Percentiles rank a stretch among this genome's conserved stretches.
Evolutionary conservation across 2,888 invertebrate genomes (phyloP).

Genomic region (Sylvicola cinctus): DNA sequence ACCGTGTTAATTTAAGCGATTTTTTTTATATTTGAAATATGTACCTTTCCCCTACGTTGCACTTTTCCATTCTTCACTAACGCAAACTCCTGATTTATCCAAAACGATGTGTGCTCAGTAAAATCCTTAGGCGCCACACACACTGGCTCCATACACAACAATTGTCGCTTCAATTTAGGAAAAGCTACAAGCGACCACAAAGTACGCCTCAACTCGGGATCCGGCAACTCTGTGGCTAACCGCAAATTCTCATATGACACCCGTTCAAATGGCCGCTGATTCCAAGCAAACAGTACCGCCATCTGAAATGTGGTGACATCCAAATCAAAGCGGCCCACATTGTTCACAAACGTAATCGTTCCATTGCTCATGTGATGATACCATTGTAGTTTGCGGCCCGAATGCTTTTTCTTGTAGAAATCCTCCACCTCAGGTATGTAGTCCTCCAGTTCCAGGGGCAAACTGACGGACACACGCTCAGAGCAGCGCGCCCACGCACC

Average conservation of each 20-base stretch:
- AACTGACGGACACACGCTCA: conserved; percentile 84
- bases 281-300: conserved; percentile 98
- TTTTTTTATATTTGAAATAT: not conserved
- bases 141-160: conserved; percentile 59
- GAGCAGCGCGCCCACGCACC: conserved; percentile 94
- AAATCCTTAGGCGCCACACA: conserved; percentile 87
- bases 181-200: conserved; percentile 91
- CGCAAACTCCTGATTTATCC: conserved; percentile 95
- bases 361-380: conserved; percentile 99
- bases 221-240: conserved; percentile 88
- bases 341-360: conserved; percentile 86
- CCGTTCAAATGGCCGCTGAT: conserved; percentile 80
- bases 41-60: conserved; percentile 76
- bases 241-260: conserved; percentile 93
- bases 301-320: conserved; percentile 99
- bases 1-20: conserved; percentile 5
- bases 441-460: conserved; percentile 94
- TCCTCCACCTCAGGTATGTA: conserved; percentile 98
- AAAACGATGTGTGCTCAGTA: conserved; percentile 77
- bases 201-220: conserved; percentile 84
- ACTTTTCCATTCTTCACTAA: conserved; percentile 84
- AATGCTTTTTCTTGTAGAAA: conserved; percentile 94
- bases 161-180: conserved; percentile 87
- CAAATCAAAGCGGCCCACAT: conserved; percentile 83
- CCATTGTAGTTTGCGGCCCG: conserved; percentile 95